Evolutionary conservation across 2,888 invertebrate genomes (phyloP).

Genomic region (Hydrotaea cyrtoneurina): DNA sequence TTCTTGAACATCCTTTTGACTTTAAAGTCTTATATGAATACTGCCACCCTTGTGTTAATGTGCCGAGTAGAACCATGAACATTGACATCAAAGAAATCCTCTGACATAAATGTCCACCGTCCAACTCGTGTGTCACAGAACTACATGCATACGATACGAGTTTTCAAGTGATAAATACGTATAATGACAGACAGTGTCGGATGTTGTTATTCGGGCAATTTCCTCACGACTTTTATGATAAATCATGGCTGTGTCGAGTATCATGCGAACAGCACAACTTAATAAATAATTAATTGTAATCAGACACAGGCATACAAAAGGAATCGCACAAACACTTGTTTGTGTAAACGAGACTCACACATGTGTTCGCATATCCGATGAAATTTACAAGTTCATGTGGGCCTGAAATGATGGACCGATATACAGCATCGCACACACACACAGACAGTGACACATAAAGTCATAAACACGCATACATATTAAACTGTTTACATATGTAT

Average conservation of each 20-base stretch:
- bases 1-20: too few relatives aligned
- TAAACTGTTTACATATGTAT: background rate
- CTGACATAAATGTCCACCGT: too few relatives aligned
- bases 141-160: too few relatives aligned
- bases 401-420: background rate
- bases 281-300: constrained; percentile 15
- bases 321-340: background rate
- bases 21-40: too few relatives aligned
- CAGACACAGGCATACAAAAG: background rate
- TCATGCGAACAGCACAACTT: background rate
- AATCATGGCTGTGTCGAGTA: background rate
- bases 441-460: background rate
- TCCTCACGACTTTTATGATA: background rate
- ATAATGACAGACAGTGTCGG: too few relatives aligned
- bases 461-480: background rate
- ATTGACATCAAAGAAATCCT: too few relatives aligned
- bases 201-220: background rate
- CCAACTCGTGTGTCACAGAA: too few relatives aligned
- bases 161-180: too few relatives aligned
- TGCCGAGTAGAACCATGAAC: too few relatives aligned
- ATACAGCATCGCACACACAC: background rate
- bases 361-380: background rate
- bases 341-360: background rate
- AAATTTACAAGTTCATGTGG: background rate
- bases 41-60: too few relatives aligned